These are phyloP conservation scores for Gymnoscelis rufifasciata DNA, from an alignment of 2,888 invertebrate species.

Conservation along the genomic window DNA sequence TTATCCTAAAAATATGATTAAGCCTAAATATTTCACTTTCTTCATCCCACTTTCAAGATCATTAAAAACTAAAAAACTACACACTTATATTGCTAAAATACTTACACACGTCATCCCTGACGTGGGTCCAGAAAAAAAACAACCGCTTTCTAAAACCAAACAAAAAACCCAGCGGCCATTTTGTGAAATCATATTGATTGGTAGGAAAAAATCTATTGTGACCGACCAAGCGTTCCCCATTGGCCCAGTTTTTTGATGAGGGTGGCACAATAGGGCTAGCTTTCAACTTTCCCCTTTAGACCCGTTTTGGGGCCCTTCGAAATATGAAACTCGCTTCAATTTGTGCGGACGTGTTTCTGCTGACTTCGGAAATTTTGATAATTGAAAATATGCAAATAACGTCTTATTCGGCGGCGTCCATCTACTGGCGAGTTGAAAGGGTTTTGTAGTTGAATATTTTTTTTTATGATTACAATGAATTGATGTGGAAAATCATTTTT, in stretches of 20 bases:
- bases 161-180: slow-evolving; percentile 58
- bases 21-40: too few relatives aligned
- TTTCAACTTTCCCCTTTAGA: slow-evolving; percentile 71
- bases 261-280: slow-evolving; percentile 62
- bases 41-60: too few relatives aligned
- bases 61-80: neutral
- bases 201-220: slow-evolving; percentile 72
- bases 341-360: slow-evolving; percentile 39
- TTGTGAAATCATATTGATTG: slow-evolving; percentile 72
- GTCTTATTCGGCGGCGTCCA: slow-evolving; percentile 4
- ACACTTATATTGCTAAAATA: neutral
- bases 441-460: too few relatives aligned
- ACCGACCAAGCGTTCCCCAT: slow-evolving; percentile 58
- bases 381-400: slow-evolving; percentile 27
- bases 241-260: slow-evolving; percentile 73
- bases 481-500: too few relatives aligned
- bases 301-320: slow-evolving; percentile 62
- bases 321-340: slow-evolving; percentile 54
- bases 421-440: neutral
- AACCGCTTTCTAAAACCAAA: slow-evolving; percentile 30
- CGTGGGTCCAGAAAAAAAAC: slow-evolving; percentile 9
- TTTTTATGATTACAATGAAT: too few relatives aligned
- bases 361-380: slow-evolving; percentile 27
- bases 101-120: neutral
- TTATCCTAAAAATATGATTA: too few relatives aligned